Evolutionary conservation across 2,797 vertebrate genomes (phyloP), one percentile per base, ranked within the genome.

Genomic region (Oophaga sylvatica): DNA sequence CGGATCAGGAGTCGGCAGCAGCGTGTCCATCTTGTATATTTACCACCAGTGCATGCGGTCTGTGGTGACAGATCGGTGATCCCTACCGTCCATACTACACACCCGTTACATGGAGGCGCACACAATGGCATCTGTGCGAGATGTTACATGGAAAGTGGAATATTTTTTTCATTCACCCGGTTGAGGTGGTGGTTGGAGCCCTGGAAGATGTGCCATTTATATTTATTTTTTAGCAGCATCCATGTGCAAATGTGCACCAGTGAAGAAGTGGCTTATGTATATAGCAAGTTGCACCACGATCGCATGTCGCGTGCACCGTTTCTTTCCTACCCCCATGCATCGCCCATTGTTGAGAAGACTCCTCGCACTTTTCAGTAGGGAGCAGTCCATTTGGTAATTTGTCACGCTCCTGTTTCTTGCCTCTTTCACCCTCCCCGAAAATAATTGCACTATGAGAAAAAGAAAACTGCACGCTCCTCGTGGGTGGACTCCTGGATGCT

Each of bases 21-120:
- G 15, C 17, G 80, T 83, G 80, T 83, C 86, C 5, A 89, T 83
- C 65, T 56, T 86, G 80, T 86, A 86, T 35, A 86, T 86, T 67
- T 60, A 59, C 12, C 41, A 81, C 48, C 63, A 45, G 53, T 79
- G 76, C 76, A 83, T 84, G 81, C 45, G 31, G n/a, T 35, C 59
- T 45, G 48, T 83, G 62, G 62, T 53, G 29, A 20, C 56, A 59
- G 80, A 57, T 31, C 62, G n/a, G 35, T 10, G 73, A 87, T 45
- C 56, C 71, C 87, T 79, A 59, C 17, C n/a, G 60, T 56, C 53
- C 45, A 2, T 76, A 31, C 31, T 15, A 41, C 5, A 45, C 29
- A 84, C 11, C 13, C 26, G 15, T 60, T 57, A 76, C 35, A 26
- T 20, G 22, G 31, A 26, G 68, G 68, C 7, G 19, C 68, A 73